These are phyloP conservation scores for Chromobotia macracanthus DNA, from an alignment of 2,797 vertebrate genomes.

Conservation along the genomic window DNA sequence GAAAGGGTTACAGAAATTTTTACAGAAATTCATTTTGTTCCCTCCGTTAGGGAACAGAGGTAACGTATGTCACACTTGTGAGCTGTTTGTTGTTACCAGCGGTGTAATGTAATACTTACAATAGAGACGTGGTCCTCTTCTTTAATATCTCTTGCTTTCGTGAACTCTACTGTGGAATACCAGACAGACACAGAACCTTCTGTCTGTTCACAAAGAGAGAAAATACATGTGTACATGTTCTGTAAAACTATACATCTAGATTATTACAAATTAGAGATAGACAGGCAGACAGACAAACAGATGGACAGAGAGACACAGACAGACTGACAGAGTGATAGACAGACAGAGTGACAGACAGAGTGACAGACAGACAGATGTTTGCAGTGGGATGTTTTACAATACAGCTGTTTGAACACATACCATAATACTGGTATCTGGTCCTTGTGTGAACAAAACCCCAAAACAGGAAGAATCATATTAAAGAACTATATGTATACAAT, in stretches of 20 bases:
- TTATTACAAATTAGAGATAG: too few species aligned
- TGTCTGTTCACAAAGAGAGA: not conserved
- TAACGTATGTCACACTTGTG: too few species aligned
- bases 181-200: not conserved
- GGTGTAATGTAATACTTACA: constrained; percentile 2
- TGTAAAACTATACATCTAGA: too few species aligned
- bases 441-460: not conserved
- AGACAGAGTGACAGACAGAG: too few species aligned
- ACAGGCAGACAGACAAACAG: too few species aligned
- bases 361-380: too few species aligned
- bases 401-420: not conserved
- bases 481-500: not conserved
- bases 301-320: too few species aligned
- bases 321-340: too few species aligned
- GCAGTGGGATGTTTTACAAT: not conserved
- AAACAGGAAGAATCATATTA: not conserved
- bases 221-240: not conserved
- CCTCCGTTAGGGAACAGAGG: too few species aligned
- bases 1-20: too few species aligned
- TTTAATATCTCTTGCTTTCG: not conserved
- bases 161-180: not conserved
- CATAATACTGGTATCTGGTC: not conserved
- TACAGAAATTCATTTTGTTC: too few species aligned
- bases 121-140: not conserved
- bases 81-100: too few species aligned